Conservation (phyloP, 2,797 vertebrate genomes). For the Lagodon rhomboides region DNA sequence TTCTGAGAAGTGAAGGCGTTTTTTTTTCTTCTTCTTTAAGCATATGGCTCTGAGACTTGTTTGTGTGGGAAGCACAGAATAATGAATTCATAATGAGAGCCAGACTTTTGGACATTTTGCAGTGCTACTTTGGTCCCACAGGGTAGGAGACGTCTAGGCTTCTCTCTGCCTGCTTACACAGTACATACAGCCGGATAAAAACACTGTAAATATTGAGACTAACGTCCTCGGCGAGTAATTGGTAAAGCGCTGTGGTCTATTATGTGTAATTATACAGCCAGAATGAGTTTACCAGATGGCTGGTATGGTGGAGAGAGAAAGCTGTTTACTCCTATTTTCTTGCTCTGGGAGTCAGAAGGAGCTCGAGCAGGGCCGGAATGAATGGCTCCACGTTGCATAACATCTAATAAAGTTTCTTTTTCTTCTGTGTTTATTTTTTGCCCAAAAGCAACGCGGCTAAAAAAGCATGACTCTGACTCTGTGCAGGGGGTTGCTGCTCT, state of each 20-base stretch:
- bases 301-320: slow-evolving; percentile 2
- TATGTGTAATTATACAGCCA: slow-evolving; percentile 31
- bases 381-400: slow-evolving; percentile 30
- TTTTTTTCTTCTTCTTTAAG: slow-evolving; percentile 40
- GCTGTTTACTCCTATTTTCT: slow-evolving; percentile 25
- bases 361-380: slow-evolving; percentile 18
- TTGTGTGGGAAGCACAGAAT: slow-evolving; percentile 71
- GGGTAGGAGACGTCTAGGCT: slow-evolving; percentile 33
- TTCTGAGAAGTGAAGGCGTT: slow-evolving; percentile 49
- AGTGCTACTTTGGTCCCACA: slow-evolving; percentile 34
- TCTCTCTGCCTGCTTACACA: slow-evolving; percentile 23
- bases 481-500: background rate
- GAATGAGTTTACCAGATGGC: slow-evolving; percentile 28
- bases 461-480: slow-evolving; percentile 4
- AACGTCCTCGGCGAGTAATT: background rate
- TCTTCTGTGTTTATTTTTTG: slow-evolving; percentile 7
- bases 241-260: background rate
- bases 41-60: slow-evolving; percentile 60
- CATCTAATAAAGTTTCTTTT: slow-evolving; percentile 32
- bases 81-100: slow-evolving; percentile 70
- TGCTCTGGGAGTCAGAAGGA: background rate
- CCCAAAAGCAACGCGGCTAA: slow-evolving; percentile 7
- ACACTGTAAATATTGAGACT: slow-evolving; percentile 1
- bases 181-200: slow-evolving; percentile 10
- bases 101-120: slow-evolving; percentile 53